phyloP scores from a whole-genome alignment of 1,140 invertebrate genomes.

The Bicyclus anynana region DNA sequence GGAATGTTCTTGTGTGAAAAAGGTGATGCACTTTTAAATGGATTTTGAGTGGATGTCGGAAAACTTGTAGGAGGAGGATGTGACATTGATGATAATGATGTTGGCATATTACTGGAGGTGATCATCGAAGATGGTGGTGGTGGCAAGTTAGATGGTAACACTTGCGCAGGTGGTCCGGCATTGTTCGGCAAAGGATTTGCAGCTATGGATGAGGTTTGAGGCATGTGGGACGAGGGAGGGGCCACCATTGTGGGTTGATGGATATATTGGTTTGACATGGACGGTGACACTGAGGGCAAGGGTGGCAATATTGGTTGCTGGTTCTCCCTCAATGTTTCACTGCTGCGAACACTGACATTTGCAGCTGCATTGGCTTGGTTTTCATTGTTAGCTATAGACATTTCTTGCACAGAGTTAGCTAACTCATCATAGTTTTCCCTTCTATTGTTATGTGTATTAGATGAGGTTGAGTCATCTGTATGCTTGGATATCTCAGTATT shows the following conservation, averaged over 20 bases:
- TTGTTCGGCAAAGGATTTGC: conserved; percentile 3
- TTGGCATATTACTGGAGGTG: conserved; percentile 15
- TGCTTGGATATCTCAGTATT: conserved; percentile 51
- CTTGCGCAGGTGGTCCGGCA: conserved; percentile 14
- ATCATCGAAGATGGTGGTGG: conserved; percentile 21
- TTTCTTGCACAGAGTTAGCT: conserved; percentile 48
- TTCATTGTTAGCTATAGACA: conserved; percentile 54
- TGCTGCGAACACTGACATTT: conserved; percentile 15
- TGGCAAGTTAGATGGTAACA: conserved; percentile 33
- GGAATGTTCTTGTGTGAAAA: conserved; percentile 60
- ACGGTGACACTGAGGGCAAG: conserved; percentile 19
- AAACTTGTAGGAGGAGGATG: conserved; percentile 40
- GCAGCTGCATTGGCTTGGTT: conserved; percentile 4
- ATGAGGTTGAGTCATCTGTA: conserved; percentile 34
- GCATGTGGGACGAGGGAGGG: conserved; percentile 12
- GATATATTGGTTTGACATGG: conserved; percentile 13
- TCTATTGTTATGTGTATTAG: conserved; percentile 34
- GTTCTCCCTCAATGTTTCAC: conserved; percentile 22
- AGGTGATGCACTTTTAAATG: conserved; percentile 58
- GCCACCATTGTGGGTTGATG: conserved; percentile 32
- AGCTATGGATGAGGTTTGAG: conserved; percentile 18
- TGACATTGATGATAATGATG: conserved; percentile 17
- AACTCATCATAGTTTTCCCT: conserved; percentile 47
- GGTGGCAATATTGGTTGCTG: conserved; percentile 21
- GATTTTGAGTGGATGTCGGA: conserved; percentile 48